These are phyloP conservation scores for Escarpia spicata DNA, from an alignment of 2,888 invertebrate species.

Conservation along the genomic window DNA sequence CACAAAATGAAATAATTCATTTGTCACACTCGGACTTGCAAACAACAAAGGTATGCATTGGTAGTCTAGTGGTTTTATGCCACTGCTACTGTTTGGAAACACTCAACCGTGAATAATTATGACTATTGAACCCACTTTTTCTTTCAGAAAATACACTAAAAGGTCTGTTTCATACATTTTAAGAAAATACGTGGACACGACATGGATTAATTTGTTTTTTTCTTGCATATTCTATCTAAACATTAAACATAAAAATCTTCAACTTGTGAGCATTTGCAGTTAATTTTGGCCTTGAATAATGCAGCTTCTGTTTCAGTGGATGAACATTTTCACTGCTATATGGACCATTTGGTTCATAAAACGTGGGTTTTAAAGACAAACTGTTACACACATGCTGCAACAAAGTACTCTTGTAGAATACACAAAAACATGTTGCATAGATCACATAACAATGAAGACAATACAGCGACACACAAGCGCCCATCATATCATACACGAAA, in stretches of 20 bases:
- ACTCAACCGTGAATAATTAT: too few relatives aligned
- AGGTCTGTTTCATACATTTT: too few relatives aligned
- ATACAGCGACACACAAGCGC: neutral
- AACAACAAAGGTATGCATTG: too few relatives aligned
- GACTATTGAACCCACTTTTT: too few relatives aligned
- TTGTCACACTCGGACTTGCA: too few relatives aligned
- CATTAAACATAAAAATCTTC: neutral
- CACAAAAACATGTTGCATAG: neutral
- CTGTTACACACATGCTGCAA: neutral
- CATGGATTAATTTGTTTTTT: neutral
- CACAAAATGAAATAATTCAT: too few relatives aligned
- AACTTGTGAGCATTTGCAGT: neutral
- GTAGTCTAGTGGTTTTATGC: too few relatives aligned
- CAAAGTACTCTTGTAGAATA: neutral
- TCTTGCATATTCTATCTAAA: neutral
- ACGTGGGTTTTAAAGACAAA: neutral
- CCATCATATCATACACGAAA: neutral
- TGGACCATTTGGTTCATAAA: neutral
- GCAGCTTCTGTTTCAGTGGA: neutral
- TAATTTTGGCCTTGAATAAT: neutral
- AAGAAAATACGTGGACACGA: neutral
- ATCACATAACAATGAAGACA: neutral
- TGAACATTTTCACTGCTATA: neutral
- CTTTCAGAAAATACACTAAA: too few relatives aligned
- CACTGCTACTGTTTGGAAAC: too few relatives aligned